Evolutionary conservation across 64 coral and sea anemone species (phyloP).

Genomic region (Pocillopora verrucosa): DNA sequence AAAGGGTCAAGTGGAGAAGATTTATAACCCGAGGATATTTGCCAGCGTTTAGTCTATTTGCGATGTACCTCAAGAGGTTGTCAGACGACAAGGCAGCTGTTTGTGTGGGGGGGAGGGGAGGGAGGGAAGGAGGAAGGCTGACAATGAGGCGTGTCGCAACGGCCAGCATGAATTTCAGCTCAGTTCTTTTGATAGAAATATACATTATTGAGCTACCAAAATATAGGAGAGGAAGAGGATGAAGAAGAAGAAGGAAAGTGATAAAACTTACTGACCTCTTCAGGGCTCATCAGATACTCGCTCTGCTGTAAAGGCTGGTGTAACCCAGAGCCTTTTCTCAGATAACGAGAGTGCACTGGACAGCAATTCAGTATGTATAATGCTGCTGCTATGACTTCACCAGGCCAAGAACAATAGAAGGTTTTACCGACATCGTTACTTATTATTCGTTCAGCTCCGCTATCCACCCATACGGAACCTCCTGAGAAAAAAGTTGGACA

Average conservation of each 20-base stretch:
- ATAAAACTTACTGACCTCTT: constrained; percentile 41
- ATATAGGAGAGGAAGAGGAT: not conserved
- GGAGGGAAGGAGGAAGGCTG: not conserved
- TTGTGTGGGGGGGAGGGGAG: not conserved
- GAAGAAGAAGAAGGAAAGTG: not conserved
- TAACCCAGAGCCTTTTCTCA: constrained; percentile 51
- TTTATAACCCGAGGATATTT: no score
- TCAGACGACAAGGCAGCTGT: no score
- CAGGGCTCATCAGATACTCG: constrained; percentile 34
- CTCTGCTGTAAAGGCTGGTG: constrained; percentile 22
- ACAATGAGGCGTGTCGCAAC: no score
- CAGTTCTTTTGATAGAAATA: no score
- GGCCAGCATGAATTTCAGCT: no score
- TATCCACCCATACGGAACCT: not conserved
- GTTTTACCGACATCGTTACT: not conserved
- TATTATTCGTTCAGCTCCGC: not conserved
- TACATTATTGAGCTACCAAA: not conserved
- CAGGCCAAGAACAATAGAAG: not conserved
- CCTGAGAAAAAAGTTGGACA: not conserved
- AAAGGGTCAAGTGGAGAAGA: no score
- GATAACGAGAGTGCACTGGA: constrained; percentile 76
- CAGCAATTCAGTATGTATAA: constrained; percentile 72
- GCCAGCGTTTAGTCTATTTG: no score
- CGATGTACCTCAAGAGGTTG: no score
- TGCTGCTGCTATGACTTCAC: constrained; percentile 17